phyloP scores from a whole-genome alignment of 2,888 invertebrate species.

The Thelaira solivaga region DNA sequence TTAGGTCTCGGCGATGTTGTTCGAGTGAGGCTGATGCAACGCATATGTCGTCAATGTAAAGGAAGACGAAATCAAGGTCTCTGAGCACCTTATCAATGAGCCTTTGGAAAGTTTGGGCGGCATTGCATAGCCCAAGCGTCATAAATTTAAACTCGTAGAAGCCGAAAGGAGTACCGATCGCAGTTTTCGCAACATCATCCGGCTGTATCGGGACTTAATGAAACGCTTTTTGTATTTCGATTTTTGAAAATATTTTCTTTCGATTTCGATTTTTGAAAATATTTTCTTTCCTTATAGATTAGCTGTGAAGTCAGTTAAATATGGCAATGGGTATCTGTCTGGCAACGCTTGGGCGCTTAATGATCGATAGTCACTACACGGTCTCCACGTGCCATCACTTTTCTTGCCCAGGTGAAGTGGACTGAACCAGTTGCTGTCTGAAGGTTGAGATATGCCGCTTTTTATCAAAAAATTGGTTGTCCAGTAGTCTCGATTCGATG shows the following conservation, averaged over 20 bases:
- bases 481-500: constrained; percentile 23
- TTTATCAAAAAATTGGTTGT: constrained; percentile 12
- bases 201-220: not conserved
- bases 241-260: not conserved
- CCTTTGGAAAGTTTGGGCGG: constrained; percentile 8
- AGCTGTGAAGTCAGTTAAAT: not conserved
- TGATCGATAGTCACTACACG: not conserved
- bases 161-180: constrained; percentile 15
- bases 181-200: not conserved
- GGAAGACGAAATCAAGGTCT: constrained; percentile 1
- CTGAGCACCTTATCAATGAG: constrained; percentile 1
- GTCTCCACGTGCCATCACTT: not conserved
- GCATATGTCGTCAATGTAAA: constrained; percentile 17
- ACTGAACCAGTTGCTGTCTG: too few species aligned
- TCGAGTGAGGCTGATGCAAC: not conserved
- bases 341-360: not conserved
- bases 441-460: not conserved
- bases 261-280: too few species aligned
- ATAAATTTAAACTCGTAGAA: constrained; percentile 14
- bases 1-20: too few species aligned
- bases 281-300: not conserved
- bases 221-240: not conserved
- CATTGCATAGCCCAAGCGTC: constrained; percentile 11
- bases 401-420: too few species aligned
- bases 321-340: not conserved